Percentiles rank a stretch among this genome's conserved stretches.
These are phyloP conservation scores for Phorcus lineatus DNA, from an alignment of 2,888 invertebrate genomes.

Conservation along the genomic window DNA sequence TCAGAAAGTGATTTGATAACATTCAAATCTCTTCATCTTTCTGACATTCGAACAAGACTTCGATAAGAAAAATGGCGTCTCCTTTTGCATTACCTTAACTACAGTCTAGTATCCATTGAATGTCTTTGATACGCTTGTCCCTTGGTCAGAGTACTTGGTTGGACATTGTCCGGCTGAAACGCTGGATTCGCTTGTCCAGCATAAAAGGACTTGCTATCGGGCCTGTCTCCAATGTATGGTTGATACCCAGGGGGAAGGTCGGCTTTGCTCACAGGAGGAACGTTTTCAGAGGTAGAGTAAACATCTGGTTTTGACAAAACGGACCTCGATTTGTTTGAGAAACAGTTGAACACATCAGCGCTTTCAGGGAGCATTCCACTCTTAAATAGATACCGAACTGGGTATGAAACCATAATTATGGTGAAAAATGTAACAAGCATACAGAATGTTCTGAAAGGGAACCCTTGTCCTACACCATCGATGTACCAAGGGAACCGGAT, in stretches of 20 bases:
- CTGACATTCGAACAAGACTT: too few relatives aligned
- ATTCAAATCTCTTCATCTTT: too few relatives aligned
- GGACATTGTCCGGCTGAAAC: not conserved
- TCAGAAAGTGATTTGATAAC: too few relatives aligned
- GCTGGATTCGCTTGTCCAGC: not conserved
- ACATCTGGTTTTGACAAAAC: not conserved
- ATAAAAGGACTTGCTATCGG: not conserved
- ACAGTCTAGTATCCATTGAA: too few relatives aligned
- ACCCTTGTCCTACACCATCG: conserved; percentile 81
- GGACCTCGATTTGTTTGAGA: not conserved
- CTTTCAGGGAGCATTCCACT: conserved; percentile 87
- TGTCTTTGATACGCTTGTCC: too few relatives aligned
- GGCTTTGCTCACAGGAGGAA: not conserved
- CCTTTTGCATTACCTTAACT: too few relatives aligned
- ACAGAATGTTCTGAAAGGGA: conserved; percentile 95
- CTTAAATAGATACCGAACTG: conserved; percentile 86
- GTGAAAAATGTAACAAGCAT: conserved; percentile 82
- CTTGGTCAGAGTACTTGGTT: not conserved
- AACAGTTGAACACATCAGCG: conserved; percentile 82
- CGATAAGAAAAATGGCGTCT: too few relatives aligned
- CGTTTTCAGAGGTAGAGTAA: not conserved
- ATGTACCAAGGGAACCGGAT: conserved; percentile 59
- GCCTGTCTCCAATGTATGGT: not conserved
- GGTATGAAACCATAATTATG: conserved; percentile 61
- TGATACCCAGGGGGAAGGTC: not conserved